A percentile compares a stretch with the other conserved stretches of the same genome.
These are phyloP conservation scores for Aphodius granarius DNA, from an alignment of 2,888 invertebrate genomes.

Conservation along the genomic window DNA sequence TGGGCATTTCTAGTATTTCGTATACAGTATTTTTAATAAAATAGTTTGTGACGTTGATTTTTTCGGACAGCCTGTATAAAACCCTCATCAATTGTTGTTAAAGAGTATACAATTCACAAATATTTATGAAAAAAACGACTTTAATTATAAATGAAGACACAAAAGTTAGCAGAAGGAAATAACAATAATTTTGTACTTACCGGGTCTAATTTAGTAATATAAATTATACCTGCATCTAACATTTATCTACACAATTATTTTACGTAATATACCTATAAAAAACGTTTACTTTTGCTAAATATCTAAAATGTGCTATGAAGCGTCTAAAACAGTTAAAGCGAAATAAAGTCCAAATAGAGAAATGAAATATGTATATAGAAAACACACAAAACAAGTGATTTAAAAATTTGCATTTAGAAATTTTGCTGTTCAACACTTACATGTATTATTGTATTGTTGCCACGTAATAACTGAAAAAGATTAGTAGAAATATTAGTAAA, in stretches of 20 bases:
- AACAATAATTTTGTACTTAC: neutral
- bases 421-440: conserved; percentile 15
- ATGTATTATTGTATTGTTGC: conserved; percentile 22
- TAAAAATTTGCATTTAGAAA: neutral
- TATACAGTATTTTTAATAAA: too few species aligned
- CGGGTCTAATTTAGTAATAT: neutral
- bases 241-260: neutral
- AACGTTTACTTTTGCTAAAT: neutral
- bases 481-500: conserved; percentile 1
- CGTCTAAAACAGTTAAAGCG: neutral
- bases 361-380: neutral
- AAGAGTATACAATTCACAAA: neutral
- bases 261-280: neutral
- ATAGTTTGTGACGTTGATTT: too few species aligned
- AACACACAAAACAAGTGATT: neutral
- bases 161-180: too few species aligned
- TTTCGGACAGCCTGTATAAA: too few species aligned
- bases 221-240: neutral
- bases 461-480: conserved; percentile 25
- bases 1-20: too few species aligned
- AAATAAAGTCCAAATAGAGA: conserved; percentile 1
- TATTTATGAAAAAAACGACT: too few species aligned
- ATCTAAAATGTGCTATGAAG: conserved; percentile 1
- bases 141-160: too few species aligned
- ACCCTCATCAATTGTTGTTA: too few species aligned